These are phyloP conservation scores for Myrmophylax atrothorax DNA, from an alignment of 2,113 vertebrate species.

Conservation along the genomic window DNA sequence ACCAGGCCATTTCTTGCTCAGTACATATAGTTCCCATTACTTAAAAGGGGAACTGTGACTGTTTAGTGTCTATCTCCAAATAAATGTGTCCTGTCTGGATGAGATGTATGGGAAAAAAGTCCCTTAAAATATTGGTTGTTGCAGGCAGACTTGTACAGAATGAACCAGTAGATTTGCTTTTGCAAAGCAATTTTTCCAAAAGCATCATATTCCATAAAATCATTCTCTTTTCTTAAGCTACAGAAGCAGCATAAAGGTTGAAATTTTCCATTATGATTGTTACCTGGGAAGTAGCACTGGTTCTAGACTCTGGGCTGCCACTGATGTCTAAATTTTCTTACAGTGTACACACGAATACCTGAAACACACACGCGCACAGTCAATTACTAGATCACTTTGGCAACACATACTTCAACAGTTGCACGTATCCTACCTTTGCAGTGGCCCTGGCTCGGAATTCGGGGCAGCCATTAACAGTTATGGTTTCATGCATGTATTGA, in stretches of 20 bases:
- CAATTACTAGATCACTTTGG: slow-evolving; percentile 80
- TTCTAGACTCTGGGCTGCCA: slow-evolving; percentile 88
- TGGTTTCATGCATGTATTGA: slow-evolving; percentile 99
- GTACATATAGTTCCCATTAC: not conserved
- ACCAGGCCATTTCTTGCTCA: not conserved
- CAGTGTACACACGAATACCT: slow-evolving; percentile 88
- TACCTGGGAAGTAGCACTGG: slow-evolving; percentile 86
- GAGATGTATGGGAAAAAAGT: slow-evolving; percentile 15
- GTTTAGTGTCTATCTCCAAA: slow-evolving; percentile 2
- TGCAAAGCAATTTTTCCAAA: slow-evolving; percentile 71
- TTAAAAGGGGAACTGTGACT: not conserved
- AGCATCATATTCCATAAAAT: slow-evolving; percentile 67
- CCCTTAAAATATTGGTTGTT: slow-evolving; percentile 33
- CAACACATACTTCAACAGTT: slow-evolving; percentile 68
- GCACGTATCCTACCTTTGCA: slow-evolving; percentile 88
- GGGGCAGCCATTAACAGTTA: slow-evolving; percentile 95
- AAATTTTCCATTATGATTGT: slow-evolving; percentile 83
- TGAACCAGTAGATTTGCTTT: slow-evolving; percentile 72
- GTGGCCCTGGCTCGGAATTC: slow-evolving; percentile 98
- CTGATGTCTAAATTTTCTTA: slow-evolving; percentile 89
- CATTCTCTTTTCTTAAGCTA: slow-evolving; percentile 87
- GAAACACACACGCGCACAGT: slow-evolving; percentile 86
- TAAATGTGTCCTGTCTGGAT: not conserved
- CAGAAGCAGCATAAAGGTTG: slow-evolving; percentile 84
- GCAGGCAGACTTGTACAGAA: slow-evolving; percentile 55